Conservation (phyloP, 2,113 vertebrate species). For the Aramus guarauna region DNA sequence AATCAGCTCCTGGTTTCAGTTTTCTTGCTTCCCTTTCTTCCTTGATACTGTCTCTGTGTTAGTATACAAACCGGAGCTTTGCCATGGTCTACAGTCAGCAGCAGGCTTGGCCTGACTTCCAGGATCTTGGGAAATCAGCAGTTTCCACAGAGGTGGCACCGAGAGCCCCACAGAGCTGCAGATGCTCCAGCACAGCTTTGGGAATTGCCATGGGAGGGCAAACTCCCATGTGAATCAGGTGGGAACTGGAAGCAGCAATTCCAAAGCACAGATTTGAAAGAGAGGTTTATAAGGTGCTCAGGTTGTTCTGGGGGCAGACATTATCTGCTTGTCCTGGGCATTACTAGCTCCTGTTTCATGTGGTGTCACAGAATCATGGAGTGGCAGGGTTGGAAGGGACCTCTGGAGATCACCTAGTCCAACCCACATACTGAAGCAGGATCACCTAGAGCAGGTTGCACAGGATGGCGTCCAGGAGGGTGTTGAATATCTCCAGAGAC, state of each 20-base stretch:
- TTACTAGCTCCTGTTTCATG: not conserved
- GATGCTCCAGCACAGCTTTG: not conserved
- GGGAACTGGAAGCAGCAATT: not conserved
- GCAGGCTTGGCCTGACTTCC: not conserved
- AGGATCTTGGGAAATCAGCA: not conserved
- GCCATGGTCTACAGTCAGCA: not conserved
- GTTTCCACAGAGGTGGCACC: not conserved
- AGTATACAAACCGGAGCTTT: not conserved
- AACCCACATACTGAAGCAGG: too few species aligned
- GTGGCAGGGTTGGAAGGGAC: too few species aligned
- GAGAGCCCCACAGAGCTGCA: not conserved
- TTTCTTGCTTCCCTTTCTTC: not conserved
- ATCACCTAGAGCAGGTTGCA: too few species aligned
- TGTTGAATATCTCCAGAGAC: too few species aligned
- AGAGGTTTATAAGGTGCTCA: rapidly evolving
- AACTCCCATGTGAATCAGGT: rapidly evolving
- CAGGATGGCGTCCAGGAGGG: too few species aligned
- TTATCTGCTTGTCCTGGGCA: not conserved
- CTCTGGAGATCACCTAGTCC: too few species aligned
- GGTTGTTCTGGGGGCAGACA: not conserved
- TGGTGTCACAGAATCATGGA: too few species aligned
- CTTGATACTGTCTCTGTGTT: not conserved
- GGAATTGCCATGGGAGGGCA: not conserved
- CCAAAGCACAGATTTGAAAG: not conserved
- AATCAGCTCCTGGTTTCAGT: rapidly evolving